Evolutionary conservation across 2,797 vertebrate species (phyloP).

Genomic region (Hylomyscus alleni): DNA sequence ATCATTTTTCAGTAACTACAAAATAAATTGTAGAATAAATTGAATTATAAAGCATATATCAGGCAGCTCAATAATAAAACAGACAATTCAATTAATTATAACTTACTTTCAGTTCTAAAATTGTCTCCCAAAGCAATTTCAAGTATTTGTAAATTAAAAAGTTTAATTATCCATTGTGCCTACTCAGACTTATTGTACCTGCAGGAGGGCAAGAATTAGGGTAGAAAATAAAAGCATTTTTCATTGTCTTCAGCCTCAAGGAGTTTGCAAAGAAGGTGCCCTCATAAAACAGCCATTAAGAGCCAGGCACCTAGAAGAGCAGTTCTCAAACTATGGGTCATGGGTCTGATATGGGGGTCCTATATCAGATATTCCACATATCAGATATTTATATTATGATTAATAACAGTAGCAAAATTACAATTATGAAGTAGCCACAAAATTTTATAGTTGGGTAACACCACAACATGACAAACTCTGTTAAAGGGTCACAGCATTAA

Average conservation of each 20-base stretch:
- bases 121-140: slow-evolving; percentile 42
- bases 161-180: slow-evolving; percentile 18
- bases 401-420: neutral
- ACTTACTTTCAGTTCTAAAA: slow-evolving; percentile 51
- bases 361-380: neutral
- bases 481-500: neutral
- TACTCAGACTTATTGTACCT: slow-evolving; percentile 31
- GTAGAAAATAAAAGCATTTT: neutral
- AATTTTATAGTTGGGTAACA: no score
- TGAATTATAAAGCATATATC: neutral
- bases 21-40: slow-evolving; percentile 41
- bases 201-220: neutral
- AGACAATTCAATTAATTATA: neutral
- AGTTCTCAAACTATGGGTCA: neutral
- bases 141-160: neutral
- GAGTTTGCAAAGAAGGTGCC: neutral
- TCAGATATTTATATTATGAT: neutral
- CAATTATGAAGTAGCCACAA: neutral
- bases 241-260: slow-evolving; percentile 6
- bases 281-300: neutral
- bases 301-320: neutral
- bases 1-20: slow-evolving; percentile 45
- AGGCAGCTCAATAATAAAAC: slow-evolving; percentile 47
- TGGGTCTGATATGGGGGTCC: no score
- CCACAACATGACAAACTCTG: neutral